These are phyloP conservation scores for Melangyna quadrimaculata DNA, from an alignment of 2,888 invertebrate genomes.

Conservation along the genomic window DNA sequence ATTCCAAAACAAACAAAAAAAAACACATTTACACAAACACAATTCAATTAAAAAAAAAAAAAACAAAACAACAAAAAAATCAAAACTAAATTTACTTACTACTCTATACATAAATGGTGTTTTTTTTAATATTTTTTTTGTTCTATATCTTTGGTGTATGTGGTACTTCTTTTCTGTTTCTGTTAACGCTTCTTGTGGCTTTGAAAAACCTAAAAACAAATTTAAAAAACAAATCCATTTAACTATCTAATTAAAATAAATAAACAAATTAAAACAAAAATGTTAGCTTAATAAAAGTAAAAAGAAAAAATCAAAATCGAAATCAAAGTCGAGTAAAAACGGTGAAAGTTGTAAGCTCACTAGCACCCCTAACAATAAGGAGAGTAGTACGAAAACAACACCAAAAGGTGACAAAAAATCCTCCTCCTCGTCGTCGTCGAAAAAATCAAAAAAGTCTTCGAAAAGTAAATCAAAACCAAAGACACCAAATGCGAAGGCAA, in stretches of 20 bases:
- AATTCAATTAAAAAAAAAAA: slow-evolving; percentile 51
- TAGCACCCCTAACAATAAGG: slow-evolving; percentile 69
- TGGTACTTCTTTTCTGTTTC: slow-evolving; percentile 72
- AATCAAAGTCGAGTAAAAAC: slow-evolving; percentile 68
- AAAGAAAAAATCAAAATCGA: slow-evolving; percentile 68
- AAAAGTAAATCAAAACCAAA: slow-evolving; percentile 59
- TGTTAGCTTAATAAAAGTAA: slow-evolving; percentile 71
- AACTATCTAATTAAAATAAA: slow-evolving; percentile 64
- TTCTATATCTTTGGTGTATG: slow-evolving; percentile 72
- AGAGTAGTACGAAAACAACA: slow-evolving; percentile 71
- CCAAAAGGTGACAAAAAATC: slow-evolving; percentile 63
- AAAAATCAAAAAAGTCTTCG: slow-evolving; percentile 65
- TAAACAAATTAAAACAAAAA: slow-evolving; percentile 73
- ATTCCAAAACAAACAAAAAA: slow-evolving; percentile 47
- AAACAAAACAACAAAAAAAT: slow-evolving; percentile 37
- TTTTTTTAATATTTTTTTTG: slow-evolving; percentile 61
- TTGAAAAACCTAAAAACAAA: slow-evolving; percentile 63
- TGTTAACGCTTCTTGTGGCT: slow-evolving; percentile 72
- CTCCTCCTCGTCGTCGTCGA: slow-evolving; percentile 59
- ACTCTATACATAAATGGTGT: slow-evolving; percentile 70
- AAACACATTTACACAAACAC: slow-evolving; percentile 44
- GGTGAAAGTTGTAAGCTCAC: slow-evolving; percentile 69
- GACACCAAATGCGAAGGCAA: slow-evolving; percentile 51
- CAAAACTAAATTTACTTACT: slow-evolving; percentile 44
- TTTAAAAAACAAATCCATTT: slow-evolving; percentile 54